These are phyloP conservation scores for Dinocampus coccinellae DNA, from an alignment of 2,888 invertebrate species.

Conservation along the genomic window DNA sequence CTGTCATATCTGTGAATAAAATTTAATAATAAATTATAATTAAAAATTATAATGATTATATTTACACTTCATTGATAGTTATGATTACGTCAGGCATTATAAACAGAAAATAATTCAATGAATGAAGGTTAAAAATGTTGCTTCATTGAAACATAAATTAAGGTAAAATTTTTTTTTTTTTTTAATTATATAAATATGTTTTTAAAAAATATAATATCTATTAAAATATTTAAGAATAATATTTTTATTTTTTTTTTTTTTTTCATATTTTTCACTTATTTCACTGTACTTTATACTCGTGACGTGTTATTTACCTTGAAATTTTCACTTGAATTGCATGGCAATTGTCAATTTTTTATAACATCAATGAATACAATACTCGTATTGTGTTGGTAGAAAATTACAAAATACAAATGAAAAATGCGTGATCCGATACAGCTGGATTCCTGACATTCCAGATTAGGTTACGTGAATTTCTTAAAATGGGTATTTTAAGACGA, in stretches of 20 bases:
- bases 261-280: no score
- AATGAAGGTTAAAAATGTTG: not conserved
- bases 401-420: no score
- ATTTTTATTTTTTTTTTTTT: no score
- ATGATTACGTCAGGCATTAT: not conserved
- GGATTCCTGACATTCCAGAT: not conserved
- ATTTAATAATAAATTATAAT: not conserved
- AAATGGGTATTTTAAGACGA: not conserved
- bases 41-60: not conserved
- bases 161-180: no score
- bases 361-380: not conserved
- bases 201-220: no score
- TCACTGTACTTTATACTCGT: no score
- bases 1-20: slow-evolving; percentile 40
- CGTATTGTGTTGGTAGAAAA: no score
- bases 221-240: no score
- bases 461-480: not conserved
- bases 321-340: not conserved
- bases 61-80: not conserved
- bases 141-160: no score
- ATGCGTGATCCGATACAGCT: not conserved
- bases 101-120: not conserved
- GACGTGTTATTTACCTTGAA: not conserved
- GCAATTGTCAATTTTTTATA: not conserved
- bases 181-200: no score